Evolutionary conservation across 1,140 invertebrate genomes (phyloP).

Genomic region (Sarcophaga bullata): DNA sequence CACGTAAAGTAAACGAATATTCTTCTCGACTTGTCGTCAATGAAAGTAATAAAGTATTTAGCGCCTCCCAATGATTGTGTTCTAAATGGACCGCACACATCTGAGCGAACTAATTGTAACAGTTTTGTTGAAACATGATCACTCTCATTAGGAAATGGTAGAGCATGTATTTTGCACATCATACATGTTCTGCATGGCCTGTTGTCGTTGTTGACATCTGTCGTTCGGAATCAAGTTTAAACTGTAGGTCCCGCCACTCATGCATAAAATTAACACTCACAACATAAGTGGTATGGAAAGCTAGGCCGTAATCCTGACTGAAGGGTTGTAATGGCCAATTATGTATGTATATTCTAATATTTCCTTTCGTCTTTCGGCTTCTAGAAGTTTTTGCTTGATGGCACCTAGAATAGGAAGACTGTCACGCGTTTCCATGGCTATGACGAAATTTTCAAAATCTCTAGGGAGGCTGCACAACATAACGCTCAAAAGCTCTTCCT

Average conservation of each 20-base stretch:
- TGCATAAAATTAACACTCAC: too few relatives aligned
- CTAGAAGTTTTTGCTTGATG: conserved; percentile 40
- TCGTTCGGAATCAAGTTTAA: too few relatives aligned
- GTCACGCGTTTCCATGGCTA: conserved; percentile 44
- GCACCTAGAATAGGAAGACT: conserved; percentile 5
- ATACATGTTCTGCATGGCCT: conserved; percentile 48
- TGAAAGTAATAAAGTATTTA: conserved; percentile 63
- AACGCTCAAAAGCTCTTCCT: conserved; percentile 40
- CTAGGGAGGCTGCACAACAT: conserved; percentile 31
- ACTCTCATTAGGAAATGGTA: conserved; percentile 47
- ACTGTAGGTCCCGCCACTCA: too few relatives aligned
- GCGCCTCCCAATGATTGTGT: conserved; percentile 55
- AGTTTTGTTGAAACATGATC: conserved; percentile 49
- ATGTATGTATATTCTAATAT: too few relatives aligned
- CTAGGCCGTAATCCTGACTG: too few relatives aligned
- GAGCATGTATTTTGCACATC: conserved; percentile 51
- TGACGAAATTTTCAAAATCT: conserved; percentile 42
- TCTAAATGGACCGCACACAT: conserved; percentile 57
- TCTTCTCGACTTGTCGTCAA: conserved; percentile 65
- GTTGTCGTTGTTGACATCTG: conserved; percentile 42
- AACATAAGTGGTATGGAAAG: too few relatives aligned
- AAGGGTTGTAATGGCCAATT: too few relatives aligned
- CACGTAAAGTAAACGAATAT: conserved; percentile 51
- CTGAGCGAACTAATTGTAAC: conserved; percentile 54
- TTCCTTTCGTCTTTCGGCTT: too few relatives aligned